These are phyloP conservation scores for Eupithecia insigniata DNA, from an alignment of 2,888 invertebrate species.

Conservation along the genomic window DNA sequence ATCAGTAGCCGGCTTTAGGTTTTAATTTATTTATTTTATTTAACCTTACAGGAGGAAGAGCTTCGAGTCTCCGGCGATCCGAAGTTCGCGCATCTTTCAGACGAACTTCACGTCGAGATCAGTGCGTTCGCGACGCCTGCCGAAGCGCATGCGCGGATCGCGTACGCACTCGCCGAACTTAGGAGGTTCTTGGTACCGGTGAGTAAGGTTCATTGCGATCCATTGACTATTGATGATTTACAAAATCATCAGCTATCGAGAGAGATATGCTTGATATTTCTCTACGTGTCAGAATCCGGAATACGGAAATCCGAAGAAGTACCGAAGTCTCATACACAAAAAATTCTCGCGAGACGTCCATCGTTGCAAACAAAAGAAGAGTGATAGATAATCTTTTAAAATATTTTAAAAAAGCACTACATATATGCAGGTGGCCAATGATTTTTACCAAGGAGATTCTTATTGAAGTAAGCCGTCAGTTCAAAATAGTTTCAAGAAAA, in stretches of 20 bases:
- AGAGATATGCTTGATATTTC: no score
- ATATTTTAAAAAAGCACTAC: background rate
- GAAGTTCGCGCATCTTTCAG: conserved; percentile 96
- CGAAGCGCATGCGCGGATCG: conserved; percentile 94
- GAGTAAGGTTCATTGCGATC: conserved; percentile 60
- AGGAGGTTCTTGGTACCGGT: conserved; percentile 92
- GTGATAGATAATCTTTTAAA: background rate
- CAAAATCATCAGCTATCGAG: no score
- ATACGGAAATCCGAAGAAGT: no score
- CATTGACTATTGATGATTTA: no score
- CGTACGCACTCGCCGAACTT: conserved; percentile 92
- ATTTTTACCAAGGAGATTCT: no score
- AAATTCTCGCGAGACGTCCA: no score
- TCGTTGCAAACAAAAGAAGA: background rate
- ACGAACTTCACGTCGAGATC: conserved; percentile 96
- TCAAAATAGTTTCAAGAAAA: no score
- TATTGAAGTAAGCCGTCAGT: no score
- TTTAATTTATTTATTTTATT: no score
- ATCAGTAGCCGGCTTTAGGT: no score
- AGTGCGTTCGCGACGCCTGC: conserved; percentile 95
- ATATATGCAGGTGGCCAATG: background rate
- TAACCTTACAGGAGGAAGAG: conserved; percentile 90
- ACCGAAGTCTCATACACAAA: no score
- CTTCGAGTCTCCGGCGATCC: conserved; percentile 94
- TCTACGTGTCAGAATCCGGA: no score